Evolutionary conservation across 1,140 invertebrate species (phyloP), one percentile per base, ranked within the genome.

Genomic region (Colletes latitarsis): DNA sequence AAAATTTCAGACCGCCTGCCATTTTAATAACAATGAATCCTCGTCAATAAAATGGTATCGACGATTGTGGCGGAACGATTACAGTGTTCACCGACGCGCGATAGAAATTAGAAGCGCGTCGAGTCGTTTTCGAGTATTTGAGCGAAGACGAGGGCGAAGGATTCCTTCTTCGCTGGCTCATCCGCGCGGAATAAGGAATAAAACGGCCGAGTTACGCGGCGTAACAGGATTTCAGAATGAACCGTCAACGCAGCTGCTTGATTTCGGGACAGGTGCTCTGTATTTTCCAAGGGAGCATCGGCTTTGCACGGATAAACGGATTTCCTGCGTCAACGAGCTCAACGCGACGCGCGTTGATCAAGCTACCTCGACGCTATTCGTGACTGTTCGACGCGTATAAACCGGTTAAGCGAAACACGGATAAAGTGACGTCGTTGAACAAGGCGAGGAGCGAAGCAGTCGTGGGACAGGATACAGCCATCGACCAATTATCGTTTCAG

Each of bases 251-350:
- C 19, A 39, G 9, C 58, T 14, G 71, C 15, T 15, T 63, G 71
- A 62, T 63, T 74, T 63, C 58, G 60, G 64, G 46, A 52, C 71
- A 74, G 58, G 21, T 63, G 71, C 15, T 52, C 30, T 17, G 71
- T 39, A 52, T 39, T 74, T 74, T 74, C 68, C 30, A 19, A 74
- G 17, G 57, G 9, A 63, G 71, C 39, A 30, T 63, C 46, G 43
- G 43, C 58, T 63, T 63, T 21, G 46, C 71, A 52, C 17, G 71
- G 71, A 63, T 74, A 74, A 74, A 74, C 71, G 71, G 71, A 74
- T 74, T 74, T 63, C 43, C 71, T 53, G 71, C 71, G 71, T 74
- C 71, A n/a, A 74, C 58, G 71, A 49, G 70, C 30, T 46, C 53
- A 6, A 21, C 57, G 57, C 57, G 41, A 66, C 43, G 15, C 52